A percentile compares a stretch with the other conserved stretches of the same genome.
Evolutionary conservation across 37 sponge, comb jelly and placozoan species (phyloP).

Genomic region (Diacarnus erythraeanus): DNA sequence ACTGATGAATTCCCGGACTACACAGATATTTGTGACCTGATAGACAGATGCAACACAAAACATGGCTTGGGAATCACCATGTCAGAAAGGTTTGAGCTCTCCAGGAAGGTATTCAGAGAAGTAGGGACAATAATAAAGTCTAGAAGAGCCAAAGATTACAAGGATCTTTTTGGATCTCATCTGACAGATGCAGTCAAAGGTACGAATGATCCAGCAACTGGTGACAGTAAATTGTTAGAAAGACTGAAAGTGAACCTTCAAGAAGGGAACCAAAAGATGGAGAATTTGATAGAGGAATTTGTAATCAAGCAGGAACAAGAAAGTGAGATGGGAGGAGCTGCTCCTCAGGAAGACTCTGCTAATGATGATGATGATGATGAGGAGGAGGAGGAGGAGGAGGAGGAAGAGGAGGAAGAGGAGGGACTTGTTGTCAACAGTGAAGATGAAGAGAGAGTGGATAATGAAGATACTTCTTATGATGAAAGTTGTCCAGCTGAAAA

Average conservation of each 20-base stretch:
- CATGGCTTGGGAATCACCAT: slow-evolving; percentile 36
- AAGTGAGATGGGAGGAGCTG: slow-evolving; percentile 14
- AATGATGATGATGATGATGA: slow-evolving; percentile 20
- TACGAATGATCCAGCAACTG: slow-evolving; percentile 58
- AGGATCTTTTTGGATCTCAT: slow-evolving; percentile 67
- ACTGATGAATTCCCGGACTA: slow-evolving; percentile 71
- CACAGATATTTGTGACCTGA: slow-evolving; percentile 52
- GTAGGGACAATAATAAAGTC: slow-evolving; percentile 58
- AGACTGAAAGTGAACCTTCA: slow-evolving; percentile 22
- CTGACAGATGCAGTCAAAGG: slow-evolving; percentile 57
- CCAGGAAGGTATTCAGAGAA: slow-evolving; percentile 64
- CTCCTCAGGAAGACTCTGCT: slow-evolving; percentile 13
- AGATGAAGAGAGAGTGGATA: neutral
- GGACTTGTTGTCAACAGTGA: neutral
- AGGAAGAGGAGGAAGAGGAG: neutral
- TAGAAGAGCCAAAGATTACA: slow-evolving; percentile 42
- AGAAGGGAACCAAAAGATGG: slow-evolving; percentile 46
- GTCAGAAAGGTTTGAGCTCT: slow-evolving; percentile 21
- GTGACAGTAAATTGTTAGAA: slow-evolving; percentile 20
- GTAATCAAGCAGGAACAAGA: slow-evolving; percentile 55
- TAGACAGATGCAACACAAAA: slow-evolving; percentile 59
- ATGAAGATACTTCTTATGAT: neutral
- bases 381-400: slow-evolving; percentile 5
- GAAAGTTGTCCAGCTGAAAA: neutral
- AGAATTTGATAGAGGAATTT: slow-evolving; percentile 59